Conservation (phyloP, 2,888 invertebrate species). For the Notodonta dromedarius region DNA sequence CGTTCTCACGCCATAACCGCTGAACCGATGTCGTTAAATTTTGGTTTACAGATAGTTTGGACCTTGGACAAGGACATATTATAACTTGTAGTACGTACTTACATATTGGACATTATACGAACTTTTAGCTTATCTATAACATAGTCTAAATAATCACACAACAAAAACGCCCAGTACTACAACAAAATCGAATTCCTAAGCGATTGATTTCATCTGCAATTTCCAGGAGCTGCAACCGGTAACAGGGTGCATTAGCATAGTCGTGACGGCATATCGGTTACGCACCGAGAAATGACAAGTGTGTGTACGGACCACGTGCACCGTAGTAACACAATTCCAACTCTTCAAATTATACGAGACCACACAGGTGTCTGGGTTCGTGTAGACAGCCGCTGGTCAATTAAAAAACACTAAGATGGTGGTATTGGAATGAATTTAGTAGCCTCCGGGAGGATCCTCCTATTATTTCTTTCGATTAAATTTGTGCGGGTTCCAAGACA, state of each 20-base stretch:
- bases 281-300: slow-evolving; percentile 5
- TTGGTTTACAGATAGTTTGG: too few relatives aligned
- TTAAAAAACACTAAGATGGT: not conserved
- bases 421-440: too few relatives aligned
- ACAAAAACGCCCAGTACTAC: not conserved
- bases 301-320: slow-evolving; percentile 3
- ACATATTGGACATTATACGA: too few relatives aligned
- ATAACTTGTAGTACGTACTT: too few relatives aligned
- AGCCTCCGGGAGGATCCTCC: too few relatives aligned
- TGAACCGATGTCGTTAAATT: too few relatives aligned
- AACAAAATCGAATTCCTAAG: slow-evolving; percentile 4
- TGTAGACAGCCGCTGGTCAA: not conserved
- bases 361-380: not conserved
- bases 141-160: not conserved
- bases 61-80: too few relatives aligned
- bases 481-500: too few relatives aligned
- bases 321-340: slow-evolving; percentile 6
- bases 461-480: too few relatives aligned
- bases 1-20: too few relatives aligned
- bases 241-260: not conserved
- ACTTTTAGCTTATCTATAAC: too few relatives aligned
- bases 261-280: slow-evolving; percentile 5
- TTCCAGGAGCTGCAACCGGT: slow-evolving; percentile 5
- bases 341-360: not conserved
- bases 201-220: slow-evolving; percentile 1